phyloP scores from a whole-genome alignment of 2,113 vertebrate species.

The cat (Felis catus) region DNA sequence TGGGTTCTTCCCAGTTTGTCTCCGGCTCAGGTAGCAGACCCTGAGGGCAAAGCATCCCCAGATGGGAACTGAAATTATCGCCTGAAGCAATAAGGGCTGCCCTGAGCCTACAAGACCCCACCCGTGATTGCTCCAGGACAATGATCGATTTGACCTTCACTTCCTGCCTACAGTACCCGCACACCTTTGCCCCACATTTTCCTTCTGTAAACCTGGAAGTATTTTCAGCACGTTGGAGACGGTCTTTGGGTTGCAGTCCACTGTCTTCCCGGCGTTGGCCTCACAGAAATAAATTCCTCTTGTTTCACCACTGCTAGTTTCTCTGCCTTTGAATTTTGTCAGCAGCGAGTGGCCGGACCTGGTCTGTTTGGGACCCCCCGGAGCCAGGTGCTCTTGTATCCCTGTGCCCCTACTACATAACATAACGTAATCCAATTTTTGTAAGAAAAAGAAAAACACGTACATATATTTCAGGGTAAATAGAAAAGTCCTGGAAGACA shows the following conservation, averaged over 20 bases:
- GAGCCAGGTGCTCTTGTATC: neutral
- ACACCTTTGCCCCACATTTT: neutral
- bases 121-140: neutral
- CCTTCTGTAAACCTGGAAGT: neutral
- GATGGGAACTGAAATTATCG: neutral
- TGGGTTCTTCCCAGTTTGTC: neutral
- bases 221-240: neutral
- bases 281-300: neutral
- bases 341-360: neutral
- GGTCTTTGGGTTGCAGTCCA: rapidly evolving
- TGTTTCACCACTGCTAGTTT: neutral
- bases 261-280: rapidly evolving
- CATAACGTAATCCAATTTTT: neutral
- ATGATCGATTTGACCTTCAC: neutral
- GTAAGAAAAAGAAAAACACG: neutral
- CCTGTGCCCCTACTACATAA: neutral
- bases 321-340: neutral
- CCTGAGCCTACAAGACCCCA: neutral
- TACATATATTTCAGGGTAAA: neutral
- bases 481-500: neutral
- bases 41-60: neutral
- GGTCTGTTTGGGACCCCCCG: neutral
- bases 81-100: neutral
- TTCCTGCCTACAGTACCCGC: too few relatives aligned
- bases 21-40: neutral